A percentile compares a stretch with the other conserved stretches of the same genome.
Conservation (phyloP, 2,888 invertebrate genomes). For the Yponomeuta sedellus region DNA sequence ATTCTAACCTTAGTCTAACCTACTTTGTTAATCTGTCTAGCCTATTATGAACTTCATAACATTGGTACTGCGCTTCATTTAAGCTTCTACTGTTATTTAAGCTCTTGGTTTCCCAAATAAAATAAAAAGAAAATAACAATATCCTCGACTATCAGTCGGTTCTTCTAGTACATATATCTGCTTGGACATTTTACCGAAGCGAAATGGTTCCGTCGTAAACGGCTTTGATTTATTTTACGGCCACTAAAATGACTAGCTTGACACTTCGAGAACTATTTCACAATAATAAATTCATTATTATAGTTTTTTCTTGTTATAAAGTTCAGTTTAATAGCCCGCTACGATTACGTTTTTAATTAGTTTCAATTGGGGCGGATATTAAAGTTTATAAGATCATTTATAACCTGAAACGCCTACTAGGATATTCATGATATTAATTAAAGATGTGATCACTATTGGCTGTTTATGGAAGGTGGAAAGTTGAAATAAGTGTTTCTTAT, state of each 20-base stretch:
- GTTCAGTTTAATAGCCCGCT: neutral
- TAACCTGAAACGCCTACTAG: neutral
- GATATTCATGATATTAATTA: too few species aligned
- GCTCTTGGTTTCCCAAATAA: too few species aligned
- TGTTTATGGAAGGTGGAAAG: too few species aligned
- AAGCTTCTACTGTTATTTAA: too few species aligned
- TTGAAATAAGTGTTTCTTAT: too few species aligned
- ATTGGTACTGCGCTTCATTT: too few species aligned
- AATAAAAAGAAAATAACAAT: too few species aligned
- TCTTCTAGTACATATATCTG: neutral
- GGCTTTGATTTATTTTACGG: slow-evolving; percentile 71
- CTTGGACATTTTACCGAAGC: slow-evolving; percentile 10
- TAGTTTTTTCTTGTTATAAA: neutral
- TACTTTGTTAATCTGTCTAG: too few species aligned
- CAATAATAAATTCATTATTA: neutral
- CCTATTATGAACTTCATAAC: too few species aligned
- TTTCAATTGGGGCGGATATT: neutral
- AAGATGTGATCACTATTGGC: too few species aligned
- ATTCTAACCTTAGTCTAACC: too few species aligned
- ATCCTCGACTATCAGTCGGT: neutral
- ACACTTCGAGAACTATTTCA: neutral
- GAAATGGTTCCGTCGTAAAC: slow-evolving; percentile 65
- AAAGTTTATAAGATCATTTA: neutral
- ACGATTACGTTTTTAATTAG: neutral
- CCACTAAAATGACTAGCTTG: slow-evolving; percentile 20